Conservation (phyloP, 1,140 invertebrate species). For the Tigriopus japonicus region DNA sequence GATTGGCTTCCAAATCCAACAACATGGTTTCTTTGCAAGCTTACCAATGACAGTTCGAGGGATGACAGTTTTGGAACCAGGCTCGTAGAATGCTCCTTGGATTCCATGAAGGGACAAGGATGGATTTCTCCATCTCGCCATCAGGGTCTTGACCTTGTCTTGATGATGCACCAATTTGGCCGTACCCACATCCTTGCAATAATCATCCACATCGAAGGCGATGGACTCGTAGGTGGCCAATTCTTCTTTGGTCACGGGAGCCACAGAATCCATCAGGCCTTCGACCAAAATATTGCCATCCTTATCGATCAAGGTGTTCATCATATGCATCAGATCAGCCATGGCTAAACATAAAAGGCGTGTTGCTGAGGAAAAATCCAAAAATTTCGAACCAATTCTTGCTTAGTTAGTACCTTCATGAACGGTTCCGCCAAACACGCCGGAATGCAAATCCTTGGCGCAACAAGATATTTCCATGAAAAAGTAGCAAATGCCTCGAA, state of each 20-base stretch:
- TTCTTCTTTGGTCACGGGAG: slow-evolving; percentile 50
- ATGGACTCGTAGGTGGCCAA: slow-evolving; percentile 57
- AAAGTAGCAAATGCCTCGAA: slow-evolving; percentile 85
- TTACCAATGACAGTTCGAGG: slow-evolving; percentile 71
- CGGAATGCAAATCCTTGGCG: slow-evolving; percentile 81
- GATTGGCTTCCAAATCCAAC: too few species aligned
- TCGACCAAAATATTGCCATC: slow-evolving; percentile 63
- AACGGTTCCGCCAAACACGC: slow-evolving; percentile 76
- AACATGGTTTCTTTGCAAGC: not conserved
- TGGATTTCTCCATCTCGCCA: slow-evolving; percentile 79
- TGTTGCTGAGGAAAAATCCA: too few species aligned
- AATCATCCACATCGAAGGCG: slow-evolving; percentile 71
- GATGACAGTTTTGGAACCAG: slow-evolving; percentile 87
- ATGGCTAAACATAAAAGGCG: too few species aligned
- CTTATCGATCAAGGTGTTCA: slow-evolving; percentile 59
- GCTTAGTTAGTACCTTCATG: slow-evolving; percentile 3
- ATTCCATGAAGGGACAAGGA: slow-evolving; percentile 81
- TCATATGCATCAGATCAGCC: slow-evolving; percentile 62
- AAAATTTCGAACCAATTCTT: too few species aligned
- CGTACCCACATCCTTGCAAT: slow-evolving; percentile 47
- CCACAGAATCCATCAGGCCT: slow-evolving; percentile 55
- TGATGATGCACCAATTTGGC: slow-evolving; percentile 18
- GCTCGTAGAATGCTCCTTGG: slow-evolving; percentile 74
- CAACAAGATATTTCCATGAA: slow-evolving; percentile 72
- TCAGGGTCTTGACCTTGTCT: slow-evolving; percentile 39